Conservation (phyloP, 2,888 invertebrate genomes). For the Ennomos fuscantarius region DNA sequence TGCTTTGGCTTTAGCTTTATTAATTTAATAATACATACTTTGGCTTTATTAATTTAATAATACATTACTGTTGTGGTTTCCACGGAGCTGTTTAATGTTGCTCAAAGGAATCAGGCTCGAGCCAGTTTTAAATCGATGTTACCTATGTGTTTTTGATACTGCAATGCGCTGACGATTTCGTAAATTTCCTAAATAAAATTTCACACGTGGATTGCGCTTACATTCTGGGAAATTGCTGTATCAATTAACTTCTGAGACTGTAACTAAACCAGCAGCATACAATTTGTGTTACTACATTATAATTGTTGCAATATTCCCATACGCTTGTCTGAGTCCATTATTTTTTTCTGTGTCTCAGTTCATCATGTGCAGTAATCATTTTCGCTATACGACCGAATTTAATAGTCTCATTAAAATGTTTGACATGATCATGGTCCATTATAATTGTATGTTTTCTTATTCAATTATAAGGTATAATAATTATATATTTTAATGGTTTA, state of each 20-base stretch:
- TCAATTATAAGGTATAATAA: too few species aligned
- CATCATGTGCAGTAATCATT: too few species aligned
- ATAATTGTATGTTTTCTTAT: too few species aligned
- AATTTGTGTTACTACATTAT: conserved; percentile 2
- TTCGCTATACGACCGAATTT: too few species aligned
- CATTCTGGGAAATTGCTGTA: conserved; percentile 17
- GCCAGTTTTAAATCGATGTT: conserved; percentile 21
- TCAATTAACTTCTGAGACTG: conserved; percentile 8
- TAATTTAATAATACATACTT: too few species aligned
- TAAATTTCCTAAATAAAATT: conserved; percentile 28
- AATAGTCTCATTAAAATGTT: too few species aligned
- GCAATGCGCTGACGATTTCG: conserved; percentile 23
- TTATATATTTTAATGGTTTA: too few species aligned
- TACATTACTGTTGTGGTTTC: conserved; percentile 9
- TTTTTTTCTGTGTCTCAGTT: too few species aligned
- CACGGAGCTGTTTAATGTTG: conserved; percentile 7
- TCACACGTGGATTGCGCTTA: conserved; percentile 27
- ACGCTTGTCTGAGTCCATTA: too few species aligned
- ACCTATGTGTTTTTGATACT: conserved; percentile 23
- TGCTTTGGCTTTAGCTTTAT: too few species aligned
- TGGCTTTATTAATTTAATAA: too few species aligned
- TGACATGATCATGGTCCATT: too few species aligned
- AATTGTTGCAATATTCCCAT: background rate
- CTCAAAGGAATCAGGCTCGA: conserved; percentile 12
- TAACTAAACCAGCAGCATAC: conserved; percentile 17